Percentiles rank a stretch among this genome's conserved stretches.
phyloP scores from a whole-genome alignment of 1,140 invertebrate genomes.

The Medauroidea extradentata region DNA sequence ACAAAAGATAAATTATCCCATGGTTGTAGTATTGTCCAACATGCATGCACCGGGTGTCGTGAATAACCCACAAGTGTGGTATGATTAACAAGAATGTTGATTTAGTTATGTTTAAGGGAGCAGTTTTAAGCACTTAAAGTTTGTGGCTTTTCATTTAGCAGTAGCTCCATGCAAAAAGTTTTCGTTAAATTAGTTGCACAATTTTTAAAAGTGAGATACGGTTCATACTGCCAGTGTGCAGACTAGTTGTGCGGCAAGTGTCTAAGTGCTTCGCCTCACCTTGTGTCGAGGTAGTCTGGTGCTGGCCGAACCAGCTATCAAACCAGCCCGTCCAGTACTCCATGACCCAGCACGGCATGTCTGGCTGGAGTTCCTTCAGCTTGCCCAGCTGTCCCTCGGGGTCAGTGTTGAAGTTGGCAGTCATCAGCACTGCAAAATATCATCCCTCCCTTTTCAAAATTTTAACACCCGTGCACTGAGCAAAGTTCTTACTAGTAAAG shows the following conservation, averaged over 20 bases:
- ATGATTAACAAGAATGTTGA: too few relatives aligned
- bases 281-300: not conserved
- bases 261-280: not conserved
- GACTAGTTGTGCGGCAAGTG: not conserved
- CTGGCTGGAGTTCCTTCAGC: constrained; percentile 46
- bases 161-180: too few relatives aligned
- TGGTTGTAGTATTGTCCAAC: too few relatives aligned
- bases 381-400: constrained; percentile 37
- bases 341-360: constrained; percentile 55
- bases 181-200: too few relatives aligned
- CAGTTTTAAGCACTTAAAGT: too few relatives aligned
- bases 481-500: not conserved
- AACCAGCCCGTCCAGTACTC: constrained; percentile 67
- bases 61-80: too few relatives aligned
- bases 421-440: constrained; percentile 36
- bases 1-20: too few relatives aligned
- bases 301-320: constrained; percentile 51
- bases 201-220: not conserved
- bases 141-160: too few relatives aligned
- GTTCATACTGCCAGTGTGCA: not conserved
- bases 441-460: not conserved
- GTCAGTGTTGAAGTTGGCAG: constrained; percentile 51
- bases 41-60: too few relatives aligned
- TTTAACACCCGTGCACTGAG: not conserved
- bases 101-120: too few relatives aligned